A percentile compares a stretch with the other conserved stretches of the same genome.
phyloP scores from a whole-genome alignment of 2,888 invertebrate species.

The Andrena dorsata region DNA sequence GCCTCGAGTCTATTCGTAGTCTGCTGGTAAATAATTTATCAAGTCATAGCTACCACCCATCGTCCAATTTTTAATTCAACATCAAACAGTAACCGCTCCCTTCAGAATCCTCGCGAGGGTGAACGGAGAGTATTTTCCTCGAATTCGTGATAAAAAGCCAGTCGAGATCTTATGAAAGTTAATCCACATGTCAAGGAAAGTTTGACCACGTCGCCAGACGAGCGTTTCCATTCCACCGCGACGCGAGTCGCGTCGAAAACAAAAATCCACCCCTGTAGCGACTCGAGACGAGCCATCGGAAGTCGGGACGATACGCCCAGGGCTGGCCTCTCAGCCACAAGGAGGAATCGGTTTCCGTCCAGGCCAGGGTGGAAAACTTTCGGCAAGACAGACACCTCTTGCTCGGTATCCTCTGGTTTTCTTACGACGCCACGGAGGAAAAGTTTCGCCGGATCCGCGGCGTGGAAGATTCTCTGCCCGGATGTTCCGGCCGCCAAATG shows the following conservation, averaged over 20 bases:
- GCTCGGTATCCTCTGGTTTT: slow-evolving; percentile 47
- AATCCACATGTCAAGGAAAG: slow-evolving; percentile 28
- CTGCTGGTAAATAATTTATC: not conserved
- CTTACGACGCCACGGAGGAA: slow-evolving; percentile 36
- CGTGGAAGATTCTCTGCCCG: slow-evolving; percentile 56
- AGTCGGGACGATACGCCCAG: slow-evolving; percentile 41
- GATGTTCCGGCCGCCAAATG: slow-evolving; percentile 66
- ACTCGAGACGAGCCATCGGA: slow-evolving; percentile 30
- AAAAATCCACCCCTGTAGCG: slow-evolving; percentile 48
- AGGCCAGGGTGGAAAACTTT: slow-evolving; percentile 58
- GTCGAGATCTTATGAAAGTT: not conserved
- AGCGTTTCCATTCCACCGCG: slow-evolving; percentile 17
- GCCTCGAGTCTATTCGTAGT: not conserved
- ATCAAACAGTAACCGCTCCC: too few relatives aligned
- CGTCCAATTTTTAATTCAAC: too few relatives aligned
- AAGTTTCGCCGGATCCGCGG: slow-evolving; percentile 60
- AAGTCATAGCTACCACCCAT: not conserved
- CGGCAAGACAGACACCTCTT: slow-evolving; percentile 58
- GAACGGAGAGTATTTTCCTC: not conserved
- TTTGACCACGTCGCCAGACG: slow-evolving; percentile 17
- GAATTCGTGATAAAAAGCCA: slow-evolving; percentile 5
- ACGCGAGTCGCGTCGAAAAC: slow-evolving; percentile 44
- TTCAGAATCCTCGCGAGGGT: not conserved
- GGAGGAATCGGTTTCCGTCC: slow-evolving; percentile 55
- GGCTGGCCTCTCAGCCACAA: slow-evolving; percentile 23